phyloP scores from a whole-genome alignment of 2,797 vertebrate genomes.

The Fundulus diaphanus region DNA sequence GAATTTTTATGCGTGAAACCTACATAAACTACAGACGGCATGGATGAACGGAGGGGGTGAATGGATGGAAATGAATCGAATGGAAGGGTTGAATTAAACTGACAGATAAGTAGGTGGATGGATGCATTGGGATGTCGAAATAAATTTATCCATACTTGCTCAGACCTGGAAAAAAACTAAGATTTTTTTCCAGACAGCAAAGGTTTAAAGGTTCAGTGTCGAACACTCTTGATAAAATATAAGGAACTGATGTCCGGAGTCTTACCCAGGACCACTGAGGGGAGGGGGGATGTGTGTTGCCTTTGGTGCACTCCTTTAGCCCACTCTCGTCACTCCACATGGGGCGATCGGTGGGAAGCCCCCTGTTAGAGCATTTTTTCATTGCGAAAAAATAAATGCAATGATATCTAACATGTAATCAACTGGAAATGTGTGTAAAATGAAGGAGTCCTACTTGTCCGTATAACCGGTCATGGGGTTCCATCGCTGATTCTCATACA shows the following conservation, averaged over 20 bases:
- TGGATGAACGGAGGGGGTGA: too few species aligned
- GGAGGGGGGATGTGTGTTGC: conserved; percentile 88
- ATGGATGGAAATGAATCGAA: too few species aligned
- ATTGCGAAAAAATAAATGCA: neutral
- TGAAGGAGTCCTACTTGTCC: conserved; percentile 82
- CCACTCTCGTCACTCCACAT: conserved; percentile 97
- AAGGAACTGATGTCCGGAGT: neutral
- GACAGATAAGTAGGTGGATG: neutral
- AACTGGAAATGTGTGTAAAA: neutral
- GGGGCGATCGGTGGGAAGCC: conserved; percentile 93
- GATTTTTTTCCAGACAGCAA: neutral
- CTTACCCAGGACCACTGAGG: conserved; percentile 95
- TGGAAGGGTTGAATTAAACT: too few species aligned
- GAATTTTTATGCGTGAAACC: neutral
- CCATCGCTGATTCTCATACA: conserved; percentile 99
- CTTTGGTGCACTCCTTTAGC: conserved; percentile 92
- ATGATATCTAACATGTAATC: neutral
- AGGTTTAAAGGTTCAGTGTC: neutral
- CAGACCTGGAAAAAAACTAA: neutral
- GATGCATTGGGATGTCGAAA: neutral
- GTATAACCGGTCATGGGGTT: conserved; percentile 96
- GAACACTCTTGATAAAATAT: neutral
- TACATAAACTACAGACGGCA: neutral
- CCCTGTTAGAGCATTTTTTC: conserved; percentile 75
- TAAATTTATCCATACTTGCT: neutral